Percentiles rank a stretch among this genome's conserved stretches.
phyloP scores from a whole-genome alignment of 2,888 invertebrate species.

The Allolobophora icterica region DNA sequence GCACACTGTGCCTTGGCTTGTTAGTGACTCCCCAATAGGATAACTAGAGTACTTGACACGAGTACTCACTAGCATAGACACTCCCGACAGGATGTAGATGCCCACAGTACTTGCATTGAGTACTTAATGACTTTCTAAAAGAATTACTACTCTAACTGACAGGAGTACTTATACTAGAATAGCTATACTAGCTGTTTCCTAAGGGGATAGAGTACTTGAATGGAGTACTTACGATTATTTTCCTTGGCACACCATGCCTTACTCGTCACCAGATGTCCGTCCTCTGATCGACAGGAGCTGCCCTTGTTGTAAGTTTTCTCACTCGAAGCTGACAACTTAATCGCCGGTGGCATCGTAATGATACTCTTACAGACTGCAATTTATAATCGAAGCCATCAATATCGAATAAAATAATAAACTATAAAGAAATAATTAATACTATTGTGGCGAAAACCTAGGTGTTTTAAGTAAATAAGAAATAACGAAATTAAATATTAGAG shows the following conservation, averaged over 20 bases:
- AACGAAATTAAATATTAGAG: too few relatives aligned
- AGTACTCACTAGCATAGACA: too few relatives aligned
- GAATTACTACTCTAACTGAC: not conserved
- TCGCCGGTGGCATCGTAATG: slow-evolving; percentile 67
- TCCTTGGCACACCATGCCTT: slow-evolving; percentile 69
- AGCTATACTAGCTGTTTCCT: too few relatives aligned
- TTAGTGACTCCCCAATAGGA: too few relatives aligned
- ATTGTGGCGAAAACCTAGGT: too few relatives aligned
- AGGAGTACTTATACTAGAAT: too few relatives aligned
- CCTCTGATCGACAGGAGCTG: slow-evolving; percentile 68
- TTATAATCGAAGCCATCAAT: not conserved
- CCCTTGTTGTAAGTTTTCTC: slow-evolving; percentile 55
- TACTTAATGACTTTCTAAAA: not conserved
- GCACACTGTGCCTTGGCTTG: too few relatives aligned
- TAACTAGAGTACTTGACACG: too few relatives aligned
- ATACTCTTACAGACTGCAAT: slow-evolving; percentile 67
- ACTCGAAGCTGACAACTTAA: slow-evolving; percentile 66
- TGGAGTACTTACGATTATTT: slow-evolving; percentile 36
- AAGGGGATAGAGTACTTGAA: not conserved
- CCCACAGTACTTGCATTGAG: not conserved
- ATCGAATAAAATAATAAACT: not conserved
- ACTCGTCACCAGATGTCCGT: slow-evolving; percentile 67
- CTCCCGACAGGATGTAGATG: too few relatives aligned
- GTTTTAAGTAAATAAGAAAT: too few relatives aligned
- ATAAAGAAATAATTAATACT: too few relatives aligned